Base-by-base conservation (phyloP, 1,140 invertebrate species). In the Scaptomyza pallida region DNA sequence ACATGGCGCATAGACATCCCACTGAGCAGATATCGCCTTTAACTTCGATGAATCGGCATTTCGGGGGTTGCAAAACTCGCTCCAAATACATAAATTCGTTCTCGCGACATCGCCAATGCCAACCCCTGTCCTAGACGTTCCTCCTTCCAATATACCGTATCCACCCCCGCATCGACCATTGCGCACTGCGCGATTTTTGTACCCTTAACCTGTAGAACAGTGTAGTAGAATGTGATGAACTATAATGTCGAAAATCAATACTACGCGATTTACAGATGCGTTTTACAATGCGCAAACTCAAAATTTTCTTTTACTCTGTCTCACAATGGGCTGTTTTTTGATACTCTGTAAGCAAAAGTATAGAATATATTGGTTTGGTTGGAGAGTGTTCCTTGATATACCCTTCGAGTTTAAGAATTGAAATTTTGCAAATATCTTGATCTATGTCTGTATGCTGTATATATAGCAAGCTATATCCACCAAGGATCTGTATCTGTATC, bases 41-140 rank as follows among this genome's bases (percentile, higher is more conserved):
- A 59, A 80, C 55, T 86, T 80, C 69, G 69, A 61, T 72, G 33
- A 47, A 71, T 71, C 50, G 75, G 41, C 44, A 30, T 26, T 63
- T 64, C 43, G 43, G 72, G 76, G 81, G 81, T 80, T 77, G 81
- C 72, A 60, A 54, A 69, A n/a, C 21, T 56, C 69, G 80, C 65
- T 81, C 77, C 75, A 81, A 78, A 78, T 86, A 75, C 69, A 88
- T 81, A 68, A 77, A 74, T 81, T 67, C 68, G 51, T 43, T 55
- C 55, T 52, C 54, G 63, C 63, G 48, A 71, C 37, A 64, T 57
- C 67, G 57, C 80, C 69, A 51, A 48, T 67, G 73, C 48, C 81
- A 70, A 86, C 81, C 81, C 85, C 81, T 81, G 47, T 59, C 40
- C 45, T 44, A 23, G 43, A 26, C 54, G 47, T 68, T 48, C 47